These are phyloP conservation scores for Electrophaes corylata DNA, from an alignment of 2,888 invertebrate genomes.

Conservation along the genomic window DNA sequence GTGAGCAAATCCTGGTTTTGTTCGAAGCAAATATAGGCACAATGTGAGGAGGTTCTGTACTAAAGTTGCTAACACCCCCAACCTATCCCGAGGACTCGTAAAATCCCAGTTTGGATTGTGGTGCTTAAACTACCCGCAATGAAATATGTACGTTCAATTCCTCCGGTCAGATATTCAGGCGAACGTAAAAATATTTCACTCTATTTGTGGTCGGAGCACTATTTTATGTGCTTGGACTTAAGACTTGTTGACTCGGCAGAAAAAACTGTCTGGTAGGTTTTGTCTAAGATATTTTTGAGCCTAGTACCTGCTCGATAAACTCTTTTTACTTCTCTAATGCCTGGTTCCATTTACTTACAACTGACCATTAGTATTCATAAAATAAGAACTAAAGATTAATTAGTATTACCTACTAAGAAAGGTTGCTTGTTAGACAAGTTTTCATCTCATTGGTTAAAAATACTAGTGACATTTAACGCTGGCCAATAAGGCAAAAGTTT, in stretches of 20 bases:
- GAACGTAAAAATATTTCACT: conserved; percentile 46
- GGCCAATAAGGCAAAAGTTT: too few relatives aligned
- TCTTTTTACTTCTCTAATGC: too few relatives aligned
- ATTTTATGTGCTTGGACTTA: conserved; percentile 24
- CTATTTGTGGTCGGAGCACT: conserved; percentile 26
- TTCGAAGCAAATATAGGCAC: conserved; percentile 14
- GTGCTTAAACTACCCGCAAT: conserved; percentile 50
- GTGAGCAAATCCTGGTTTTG: conserved; percentile 44
- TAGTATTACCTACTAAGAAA: too few relatives aligned
- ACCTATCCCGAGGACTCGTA: conserved; percentile 54
- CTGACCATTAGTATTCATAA: too few relatives aligned
- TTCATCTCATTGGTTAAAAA: too few relatives aligned
- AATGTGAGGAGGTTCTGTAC: conserved; percentile 28
- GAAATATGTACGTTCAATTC: conserved; percentile 57
- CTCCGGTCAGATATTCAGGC: conserved; percentile 43
- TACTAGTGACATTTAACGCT: too few relatives aligned
- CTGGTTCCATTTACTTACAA: too few relatives aligned
- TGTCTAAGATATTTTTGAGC: background rate
- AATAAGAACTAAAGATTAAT: too few relatives aligned
- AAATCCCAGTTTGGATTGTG: conserved; percentile 59
- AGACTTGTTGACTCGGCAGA: conserved; percentile 23
- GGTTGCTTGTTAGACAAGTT: too few relatives aligned
- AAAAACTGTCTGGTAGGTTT: conserved; percentile 4
- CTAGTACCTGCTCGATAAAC: background rate
- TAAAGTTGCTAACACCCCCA: conserved; percentile 45